phyloP scores from a whole-genome alignment of 2,113 vertebrate species.

The Callocephalon fimbriatum region DNA sequence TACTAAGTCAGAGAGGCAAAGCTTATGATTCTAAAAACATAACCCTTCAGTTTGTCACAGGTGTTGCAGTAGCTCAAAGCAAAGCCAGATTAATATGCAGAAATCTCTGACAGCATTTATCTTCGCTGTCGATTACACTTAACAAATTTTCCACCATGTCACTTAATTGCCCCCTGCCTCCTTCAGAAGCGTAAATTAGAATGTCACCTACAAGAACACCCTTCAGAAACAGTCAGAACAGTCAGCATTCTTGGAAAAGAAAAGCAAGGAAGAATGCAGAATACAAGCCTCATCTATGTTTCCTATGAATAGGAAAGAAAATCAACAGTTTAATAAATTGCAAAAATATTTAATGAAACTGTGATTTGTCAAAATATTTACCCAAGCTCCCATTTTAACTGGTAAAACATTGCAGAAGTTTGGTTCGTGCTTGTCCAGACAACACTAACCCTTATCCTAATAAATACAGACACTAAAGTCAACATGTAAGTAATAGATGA shows the following conservation, averaged over 20 bases:
- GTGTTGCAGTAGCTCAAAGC: not conserved
- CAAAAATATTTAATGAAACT: not conserved
- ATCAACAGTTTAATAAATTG: not conserved
- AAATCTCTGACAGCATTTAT: constrained; percentile 48
- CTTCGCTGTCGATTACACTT: constrained; percentile 53
- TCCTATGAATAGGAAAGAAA: not conserved
- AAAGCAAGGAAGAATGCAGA: not conserved
- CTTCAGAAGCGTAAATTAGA: constrained; percentile 49
- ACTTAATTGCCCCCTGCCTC: constrained; percentile 40
- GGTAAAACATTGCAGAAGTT: not conserved
- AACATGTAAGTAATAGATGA: not conserved
- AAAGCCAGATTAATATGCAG: constrained; percentile 60
- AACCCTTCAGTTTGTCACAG: constrained; percentile 4
- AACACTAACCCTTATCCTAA: not conserved
- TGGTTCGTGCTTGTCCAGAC: not conserved
- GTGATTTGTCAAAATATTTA: not conserved
- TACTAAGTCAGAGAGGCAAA: not conserved
- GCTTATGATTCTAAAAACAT: not conserved
- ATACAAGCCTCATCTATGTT: not conserved
- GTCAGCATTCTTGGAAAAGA: not conserved
- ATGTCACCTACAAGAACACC: constrained; percentile 37
- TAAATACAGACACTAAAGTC: not conserved
- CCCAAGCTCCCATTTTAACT: not conserved
- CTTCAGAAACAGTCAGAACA: constrained; percentile 25
- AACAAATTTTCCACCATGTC: constrained; percentile 56